phyloP scores from a whole-genome alignment of 2,113 vertebrate genomes.

The Picathartes gymnocephalus region DNA sequence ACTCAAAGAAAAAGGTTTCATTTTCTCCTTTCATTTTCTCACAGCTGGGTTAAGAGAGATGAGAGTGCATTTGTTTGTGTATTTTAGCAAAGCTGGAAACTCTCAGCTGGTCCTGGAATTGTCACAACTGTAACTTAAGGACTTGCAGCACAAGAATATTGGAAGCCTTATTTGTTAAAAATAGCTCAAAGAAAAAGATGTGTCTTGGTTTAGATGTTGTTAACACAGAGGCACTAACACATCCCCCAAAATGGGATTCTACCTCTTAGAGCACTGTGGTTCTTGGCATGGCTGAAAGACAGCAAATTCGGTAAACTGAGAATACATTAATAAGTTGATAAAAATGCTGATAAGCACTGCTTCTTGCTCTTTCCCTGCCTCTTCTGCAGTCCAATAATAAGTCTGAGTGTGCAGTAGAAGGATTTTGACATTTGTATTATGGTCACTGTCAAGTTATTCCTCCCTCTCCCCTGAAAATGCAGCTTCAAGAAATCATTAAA shows the following conservation, averaged over 20 bases:
- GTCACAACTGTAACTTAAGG: background rate
- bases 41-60: background rate
- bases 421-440: background rate
- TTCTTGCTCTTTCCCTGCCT: background rate
- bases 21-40: background rate
- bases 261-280: background rate
- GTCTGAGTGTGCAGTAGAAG: background rate
- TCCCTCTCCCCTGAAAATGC: background rate
- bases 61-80: background rate
- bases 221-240: background rate
- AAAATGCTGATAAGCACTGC: background rate
- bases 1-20: background rate
- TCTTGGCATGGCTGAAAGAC: background rate
- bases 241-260: background rate
- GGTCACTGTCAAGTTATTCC: background rate
- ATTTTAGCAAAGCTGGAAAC: background rate
- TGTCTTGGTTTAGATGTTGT: background rate
- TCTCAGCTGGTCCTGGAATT: background rate
- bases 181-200: background rate
- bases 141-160: background rate
- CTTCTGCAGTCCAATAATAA: background rate
- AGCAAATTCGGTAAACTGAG: background rate
- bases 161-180: background rate
- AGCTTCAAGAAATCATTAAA: background rate
- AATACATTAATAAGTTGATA: background rate